Evolutionary conservation across 64 coral and sea anemone genomes (phyloP).

Genomic region (Orbicella faveolata): DNA sequence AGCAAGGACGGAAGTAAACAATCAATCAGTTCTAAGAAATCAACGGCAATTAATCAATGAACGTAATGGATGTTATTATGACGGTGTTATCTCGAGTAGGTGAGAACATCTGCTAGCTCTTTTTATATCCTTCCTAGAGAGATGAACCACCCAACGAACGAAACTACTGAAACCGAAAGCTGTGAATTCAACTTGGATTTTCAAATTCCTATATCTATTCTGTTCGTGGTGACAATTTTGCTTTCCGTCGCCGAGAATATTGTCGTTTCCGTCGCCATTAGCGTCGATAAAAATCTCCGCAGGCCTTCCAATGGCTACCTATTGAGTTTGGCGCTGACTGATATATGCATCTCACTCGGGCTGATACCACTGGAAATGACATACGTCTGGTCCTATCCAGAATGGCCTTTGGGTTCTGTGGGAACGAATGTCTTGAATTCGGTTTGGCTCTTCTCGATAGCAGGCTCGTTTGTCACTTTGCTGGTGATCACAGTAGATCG

Average conservation of each 20-base stretch:
- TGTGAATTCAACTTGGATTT: conserved; percentile 6
- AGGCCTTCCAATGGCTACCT: conserved; percentile 44
- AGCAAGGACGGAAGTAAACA: no score
- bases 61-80: no score
- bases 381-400: conserved; percentile 22
- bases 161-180: neutral
- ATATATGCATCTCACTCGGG: conserved; percentile 28
- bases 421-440: conserved; percentile 38
- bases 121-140: no score
- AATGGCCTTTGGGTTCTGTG: conserved; percentile 34
- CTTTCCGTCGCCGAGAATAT: conserved; percentile 36
- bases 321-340: conserved; percentile 18
- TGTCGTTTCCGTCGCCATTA: conserved; percentile 26
- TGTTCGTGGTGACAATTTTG: conserved; percentile 16
- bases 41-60: no score
- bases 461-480: conserved; percentile 24
- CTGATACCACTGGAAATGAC: conserved; percentile 34
- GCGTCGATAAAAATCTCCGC: conserved; percentile 32
- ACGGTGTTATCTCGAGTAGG: no score
- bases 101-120: no score
- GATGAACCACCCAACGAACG: neutral
- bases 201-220: conserved; percentile 38
- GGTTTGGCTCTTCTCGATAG: conserved; percentile 35
- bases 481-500: conserved; percentile 32
- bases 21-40: no score